A percentile compares a stretch with the other conserved stretches of the same genome.
Conservation (phyloP, 2,888 invertebrate genomes). For the Calliphora vomitoria region DNA sequence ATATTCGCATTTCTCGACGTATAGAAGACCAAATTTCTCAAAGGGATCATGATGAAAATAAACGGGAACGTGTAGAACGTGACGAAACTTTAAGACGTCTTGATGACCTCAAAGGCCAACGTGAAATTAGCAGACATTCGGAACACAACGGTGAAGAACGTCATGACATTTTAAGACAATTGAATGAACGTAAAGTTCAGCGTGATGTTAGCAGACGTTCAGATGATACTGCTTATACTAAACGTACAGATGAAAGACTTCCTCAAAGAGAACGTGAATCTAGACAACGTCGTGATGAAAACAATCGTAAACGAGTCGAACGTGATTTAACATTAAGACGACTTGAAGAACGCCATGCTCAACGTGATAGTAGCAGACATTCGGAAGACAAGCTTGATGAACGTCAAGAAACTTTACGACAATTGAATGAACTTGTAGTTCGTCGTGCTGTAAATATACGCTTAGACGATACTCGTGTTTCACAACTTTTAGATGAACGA, state of each 20-base stretch:
- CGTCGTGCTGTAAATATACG: no score
- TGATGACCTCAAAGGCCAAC: background rate
- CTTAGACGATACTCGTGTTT: background rate
- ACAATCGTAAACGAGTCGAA: background rate
- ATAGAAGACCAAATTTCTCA: background rate
- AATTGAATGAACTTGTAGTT: no score
- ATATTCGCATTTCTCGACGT: background rate
- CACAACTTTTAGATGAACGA: no score
- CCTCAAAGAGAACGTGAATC: background rate
- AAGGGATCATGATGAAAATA: background rate
- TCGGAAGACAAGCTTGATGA: background rate
- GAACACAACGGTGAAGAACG: background rate
- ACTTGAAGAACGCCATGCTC: background rate
- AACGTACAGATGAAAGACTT: background rate
- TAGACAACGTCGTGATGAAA: background rate
- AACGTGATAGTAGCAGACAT: background rate
- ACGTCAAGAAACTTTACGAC: background rate
- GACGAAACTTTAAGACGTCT: constrained; percentile 4
- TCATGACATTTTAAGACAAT: background rate
- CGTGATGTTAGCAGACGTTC: background rate
- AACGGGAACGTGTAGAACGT: background rate
- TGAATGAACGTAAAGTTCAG: background rate
- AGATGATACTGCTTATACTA: background rate
- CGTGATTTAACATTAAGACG: no score
- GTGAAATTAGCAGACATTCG: background rate